A percentile compares a stretch with the other conserved stretches of the same genome.
These are phyloP conservation scores for Chaetodon trifascialis DNA, from an alignment of 2,113 vertebrate species.

Conservation along the genomic window DNA sequence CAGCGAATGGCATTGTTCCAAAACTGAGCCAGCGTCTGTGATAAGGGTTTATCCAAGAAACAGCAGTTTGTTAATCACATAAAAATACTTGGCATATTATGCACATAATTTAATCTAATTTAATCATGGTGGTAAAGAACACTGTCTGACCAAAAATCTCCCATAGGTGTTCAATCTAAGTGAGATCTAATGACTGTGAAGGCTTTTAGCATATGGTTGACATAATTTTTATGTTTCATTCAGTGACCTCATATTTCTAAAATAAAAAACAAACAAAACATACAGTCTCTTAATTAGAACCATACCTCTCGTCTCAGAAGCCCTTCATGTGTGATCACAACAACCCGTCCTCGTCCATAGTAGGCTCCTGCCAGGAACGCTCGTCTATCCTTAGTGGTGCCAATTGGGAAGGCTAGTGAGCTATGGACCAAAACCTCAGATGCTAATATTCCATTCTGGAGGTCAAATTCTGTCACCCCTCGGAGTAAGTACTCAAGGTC, in stretches of 20 bases:
- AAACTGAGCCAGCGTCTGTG: constrained; percentile 68
- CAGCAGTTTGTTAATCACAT: background rate
- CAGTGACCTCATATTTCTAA: too few relatives aligned
- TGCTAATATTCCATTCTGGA: constrained; percentile 8
- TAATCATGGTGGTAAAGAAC: background rate
- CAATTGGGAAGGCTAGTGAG: constrained; percentile 82
- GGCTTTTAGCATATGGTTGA: too few relatives aligned
- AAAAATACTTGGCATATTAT: background rate
- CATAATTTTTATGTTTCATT: too few relatives aligned
- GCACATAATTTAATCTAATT: too few relatives aligned
- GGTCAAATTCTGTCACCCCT: constrained; percentile 76
- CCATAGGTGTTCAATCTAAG: too few relatives aligned
- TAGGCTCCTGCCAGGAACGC: constrained; percentile 82
- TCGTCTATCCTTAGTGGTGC: constrained; percentile 40
- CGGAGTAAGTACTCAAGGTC: constrained; percentile 81
- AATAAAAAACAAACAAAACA: too few relatives aligned
- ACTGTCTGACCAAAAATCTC: too few relatives aligned
- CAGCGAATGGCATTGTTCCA: constrained; percentile 79
- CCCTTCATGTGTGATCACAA: constrained; percentile 81
- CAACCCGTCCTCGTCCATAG: constrained; percentile 83
- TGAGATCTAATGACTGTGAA: too few relatives aligned
- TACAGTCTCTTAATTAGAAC: background rate
- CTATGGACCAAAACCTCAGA: constrained; percentile 85
- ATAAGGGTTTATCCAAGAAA: background rate
- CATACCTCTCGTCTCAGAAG: constrained; percentile 63